phyloP scores from a whole-genome alignment of 1,140 invertebrate genomes.

The Penaeus vannamei region DNA sequence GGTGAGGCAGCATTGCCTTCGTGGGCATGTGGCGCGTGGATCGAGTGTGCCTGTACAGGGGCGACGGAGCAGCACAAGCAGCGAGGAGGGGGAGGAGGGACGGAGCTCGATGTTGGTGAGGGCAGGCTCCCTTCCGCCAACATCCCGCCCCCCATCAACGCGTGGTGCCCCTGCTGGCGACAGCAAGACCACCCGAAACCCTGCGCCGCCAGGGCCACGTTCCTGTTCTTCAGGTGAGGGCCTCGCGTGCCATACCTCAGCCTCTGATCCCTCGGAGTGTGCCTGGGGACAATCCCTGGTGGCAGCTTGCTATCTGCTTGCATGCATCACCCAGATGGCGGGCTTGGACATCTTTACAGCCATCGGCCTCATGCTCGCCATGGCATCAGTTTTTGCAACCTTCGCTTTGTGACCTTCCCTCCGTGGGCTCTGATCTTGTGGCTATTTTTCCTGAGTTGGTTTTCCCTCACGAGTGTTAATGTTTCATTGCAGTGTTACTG shows the following conservation, averaged over 20 bases:
- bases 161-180: conserved; percentile 35
- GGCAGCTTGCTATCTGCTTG: conserved; percentile 78
- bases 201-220: conserved; percentile 30
- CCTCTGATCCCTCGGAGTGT: conserved; percentile 16
- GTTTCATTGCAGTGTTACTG: background rate
- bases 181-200: background rate
- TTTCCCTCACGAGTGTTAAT: background rate
- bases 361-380: conserved; percentile 79
- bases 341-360: conserved; percentile 79
- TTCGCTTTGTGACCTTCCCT: conserved; percentile 72
- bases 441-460: background rate
- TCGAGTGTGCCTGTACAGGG: conserved; percentile 40
- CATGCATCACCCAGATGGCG: conserved; percentile 78
- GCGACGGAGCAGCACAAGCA: background rate
- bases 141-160: conserved; percentile 23
- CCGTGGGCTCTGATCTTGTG: background rate
- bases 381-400: conserved; percentile 80
- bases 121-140: conserved; percentile 49
- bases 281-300: conserved; percentile 55
- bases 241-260: conserved; percentile 7
- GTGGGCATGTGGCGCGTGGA: background rate
- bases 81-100: conserved; percentile 34
- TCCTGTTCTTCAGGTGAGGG: conserved; percentile 60
- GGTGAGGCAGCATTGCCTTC: background rate
- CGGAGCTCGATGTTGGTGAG: conserved; percentile 8